These are phyloP conservation scores for Oedothorax gibbosus DNA, from an alignment of 1,140 invertebrate genomes.

Conservation along the genomic window DNA sequence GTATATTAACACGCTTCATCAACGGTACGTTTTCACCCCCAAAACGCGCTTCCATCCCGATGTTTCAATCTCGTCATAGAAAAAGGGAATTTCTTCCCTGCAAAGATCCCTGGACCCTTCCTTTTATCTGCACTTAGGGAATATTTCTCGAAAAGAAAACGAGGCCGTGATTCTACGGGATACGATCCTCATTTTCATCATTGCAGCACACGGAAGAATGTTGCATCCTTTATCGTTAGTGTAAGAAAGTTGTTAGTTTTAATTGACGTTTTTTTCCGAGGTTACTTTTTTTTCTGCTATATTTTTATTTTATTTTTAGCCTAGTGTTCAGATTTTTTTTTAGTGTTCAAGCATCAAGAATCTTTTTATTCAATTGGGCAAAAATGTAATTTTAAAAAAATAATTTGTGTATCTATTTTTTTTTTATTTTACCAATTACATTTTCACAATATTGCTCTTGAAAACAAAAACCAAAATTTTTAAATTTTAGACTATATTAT, in stretches of 20 bases:
- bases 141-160: slow-evolving; percentile 13
- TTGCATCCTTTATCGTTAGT: neutral
- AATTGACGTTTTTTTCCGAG: neutral
- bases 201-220: neutral
- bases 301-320: too few relatives aligned
- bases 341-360: too few relatives aligned
- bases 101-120: neutral
- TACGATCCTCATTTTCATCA: slow-evolving; percentile 9
- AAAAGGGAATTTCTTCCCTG: neutral
- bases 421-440: too few relatives aligned
- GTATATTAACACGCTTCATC: too few relatives aligned
- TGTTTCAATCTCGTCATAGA: slow-evolving; percentile 3
- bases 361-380: too few relatives aligned
- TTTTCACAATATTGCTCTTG: too few relatives aligned
- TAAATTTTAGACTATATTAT: too few relatives aligned
- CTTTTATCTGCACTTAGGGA: slow-evolving; percentile 14
- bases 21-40: too few relatives aligned
- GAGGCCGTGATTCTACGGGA: slow-evolving; percentile 7
- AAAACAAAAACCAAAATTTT: too few relatives aligned
- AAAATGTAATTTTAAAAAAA: too few relatives aligned
- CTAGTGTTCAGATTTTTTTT: too few relatives aligned
- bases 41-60: neutral
- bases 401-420: too few relatives aligned
- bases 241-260: slow-evolving; percentile 12
- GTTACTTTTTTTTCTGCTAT: neutral